These are phyloP conservation scores for Suricata suricatta DNA, from an alignment of 2,113 vertebrate species.

Conservation along the genomic window DNA sequence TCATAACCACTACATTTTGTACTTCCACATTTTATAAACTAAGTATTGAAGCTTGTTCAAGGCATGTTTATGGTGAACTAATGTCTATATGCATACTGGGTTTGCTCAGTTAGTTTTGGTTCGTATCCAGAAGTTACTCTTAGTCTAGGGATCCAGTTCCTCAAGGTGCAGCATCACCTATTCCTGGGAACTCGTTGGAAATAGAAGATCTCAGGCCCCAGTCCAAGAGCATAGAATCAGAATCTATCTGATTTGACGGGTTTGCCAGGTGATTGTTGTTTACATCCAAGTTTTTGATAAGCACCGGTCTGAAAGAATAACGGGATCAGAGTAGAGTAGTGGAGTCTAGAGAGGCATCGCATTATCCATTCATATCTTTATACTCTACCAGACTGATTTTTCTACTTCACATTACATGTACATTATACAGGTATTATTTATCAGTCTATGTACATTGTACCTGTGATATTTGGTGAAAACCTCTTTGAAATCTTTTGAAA, in stretches of 20 bases:
- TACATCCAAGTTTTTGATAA: neutral
- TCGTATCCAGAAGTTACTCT: neutral
- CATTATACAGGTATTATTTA: neutral
- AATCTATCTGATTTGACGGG: neutral
- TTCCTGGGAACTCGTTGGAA: neutral
- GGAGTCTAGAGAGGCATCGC: neutral
- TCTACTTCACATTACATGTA: neutral
- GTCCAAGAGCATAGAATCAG: neutral
- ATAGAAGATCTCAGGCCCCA: neutral
- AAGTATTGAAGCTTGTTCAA: neutral
- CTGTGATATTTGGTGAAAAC: neutral
- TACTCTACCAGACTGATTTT: neutral
- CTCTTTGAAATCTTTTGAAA: neutral
- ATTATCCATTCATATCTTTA: neutral
- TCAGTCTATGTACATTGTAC: neutral
- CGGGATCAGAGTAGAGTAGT: neutral
- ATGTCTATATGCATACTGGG: neutral
- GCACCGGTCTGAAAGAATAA: neutral
- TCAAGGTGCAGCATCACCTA: too few relatives aligned
- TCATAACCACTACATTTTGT: neutral
- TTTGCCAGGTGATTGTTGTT: neutral
- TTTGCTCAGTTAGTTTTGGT: slow-evolving; percentile 19
- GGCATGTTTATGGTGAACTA: neutral
- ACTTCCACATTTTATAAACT: neutral
- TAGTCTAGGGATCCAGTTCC: neutral